These are phyloP conservation scores for Linurgus olivaceus DNA, from an alignment of 2,797 vertebrate genomes.

Conservation along the genomic window DNA sequence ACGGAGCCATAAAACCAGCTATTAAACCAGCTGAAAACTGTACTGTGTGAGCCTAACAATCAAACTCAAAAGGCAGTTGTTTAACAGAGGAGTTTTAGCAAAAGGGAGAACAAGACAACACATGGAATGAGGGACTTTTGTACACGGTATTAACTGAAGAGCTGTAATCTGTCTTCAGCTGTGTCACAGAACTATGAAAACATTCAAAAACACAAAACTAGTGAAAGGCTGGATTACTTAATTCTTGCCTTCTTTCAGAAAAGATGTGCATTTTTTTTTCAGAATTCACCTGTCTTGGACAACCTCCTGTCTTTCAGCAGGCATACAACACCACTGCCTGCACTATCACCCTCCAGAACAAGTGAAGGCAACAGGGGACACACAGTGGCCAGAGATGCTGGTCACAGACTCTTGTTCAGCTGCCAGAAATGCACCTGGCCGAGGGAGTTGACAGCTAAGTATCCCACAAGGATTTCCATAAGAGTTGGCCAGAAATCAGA, in stretches of 20 bases:
- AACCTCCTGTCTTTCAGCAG: neutral
- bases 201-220: neutral
- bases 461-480: rapidly evolving
- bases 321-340: neutral
- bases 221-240: neutral
- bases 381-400: rapidly evolving
- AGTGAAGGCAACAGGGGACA: neutral
- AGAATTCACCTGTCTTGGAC: neutral
- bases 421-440: neutral
- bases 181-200: neutral
- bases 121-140: neutral
- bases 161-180: neutral
- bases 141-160: neutral
- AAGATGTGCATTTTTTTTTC: neutral
- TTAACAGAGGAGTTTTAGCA: neutral
- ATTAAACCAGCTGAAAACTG: neutral
- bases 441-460: neutral
- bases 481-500: neutral
- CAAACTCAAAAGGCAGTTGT: neutral
- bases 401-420: neutral
- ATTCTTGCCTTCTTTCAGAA: neutral
- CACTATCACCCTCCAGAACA: no score
- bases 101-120: neutral
- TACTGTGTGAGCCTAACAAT: neutral
- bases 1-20: neutral